Percentiles rank a stretch among this genome's conserved stretches.
Evolutionary conservation across 2,113 vertebrate species (phyloP).

Genomic region (Hypanus sabinus): DNA sequence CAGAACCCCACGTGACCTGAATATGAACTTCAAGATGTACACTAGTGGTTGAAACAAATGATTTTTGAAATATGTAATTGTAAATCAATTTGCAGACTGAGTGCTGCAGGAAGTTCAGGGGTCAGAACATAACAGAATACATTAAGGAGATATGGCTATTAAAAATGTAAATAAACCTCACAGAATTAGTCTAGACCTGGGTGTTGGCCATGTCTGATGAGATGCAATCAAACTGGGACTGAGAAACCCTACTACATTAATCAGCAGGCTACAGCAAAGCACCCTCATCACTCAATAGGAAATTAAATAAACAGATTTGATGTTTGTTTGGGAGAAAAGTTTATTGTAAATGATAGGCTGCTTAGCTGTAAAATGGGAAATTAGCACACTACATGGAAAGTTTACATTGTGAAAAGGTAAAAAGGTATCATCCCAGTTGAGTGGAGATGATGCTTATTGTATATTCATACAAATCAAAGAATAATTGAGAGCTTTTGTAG

Average conservation of each 20-base stretch:
- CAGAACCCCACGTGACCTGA: background rate
- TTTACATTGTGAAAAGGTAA: slow-evolving; percentile 93
- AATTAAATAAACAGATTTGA: slow-evolving; percentile 61
- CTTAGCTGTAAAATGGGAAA: slow-evolving; percentile 69
- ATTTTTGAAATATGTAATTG: slow-evolving; percentile 31
- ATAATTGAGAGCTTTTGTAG: slow-evolving; percentile 80
- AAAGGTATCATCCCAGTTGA: slow-evolving; percentile 81
- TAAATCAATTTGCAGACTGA: slow-evolving; percentile 10
- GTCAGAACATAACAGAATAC: background rate
- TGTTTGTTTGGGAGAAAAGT: slow-evolving; percentile 73
- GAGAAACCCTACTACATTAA: slow-evolving; percentile 54
- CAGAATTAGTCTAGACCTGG: background rate
- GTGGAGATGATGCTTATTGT: slow-evolving; percentile 86
- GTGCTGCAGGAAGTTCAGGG: background rate
- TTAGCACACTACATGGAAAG: slow-evolving; percentile 77
- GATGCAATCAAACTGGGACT: slow-evolving; percentile 57
- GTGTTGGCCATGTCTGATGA: slow-evolving; percentile 35
- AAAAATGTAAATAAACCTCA: slow-evolving; percentile 12
- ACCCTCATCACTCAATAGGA: slow-evolving; percentile 57
- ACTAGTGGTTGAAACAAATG: slow-evolving; percentile 17
- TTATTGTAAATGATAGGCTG: slow-evolving; percentile 92
- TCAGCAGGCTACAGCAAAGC: slow-evolving; percentile 58
- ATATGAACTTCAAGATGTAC: background rate
- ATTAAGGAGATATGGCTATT: slow-evolving; percentile 24
- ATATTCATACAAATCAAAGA: slow-evolving; percentile 93